Conservation (phyloP, 2,888 invertebrate genomes). For the Scelioninae gen. 1 region DNA sequence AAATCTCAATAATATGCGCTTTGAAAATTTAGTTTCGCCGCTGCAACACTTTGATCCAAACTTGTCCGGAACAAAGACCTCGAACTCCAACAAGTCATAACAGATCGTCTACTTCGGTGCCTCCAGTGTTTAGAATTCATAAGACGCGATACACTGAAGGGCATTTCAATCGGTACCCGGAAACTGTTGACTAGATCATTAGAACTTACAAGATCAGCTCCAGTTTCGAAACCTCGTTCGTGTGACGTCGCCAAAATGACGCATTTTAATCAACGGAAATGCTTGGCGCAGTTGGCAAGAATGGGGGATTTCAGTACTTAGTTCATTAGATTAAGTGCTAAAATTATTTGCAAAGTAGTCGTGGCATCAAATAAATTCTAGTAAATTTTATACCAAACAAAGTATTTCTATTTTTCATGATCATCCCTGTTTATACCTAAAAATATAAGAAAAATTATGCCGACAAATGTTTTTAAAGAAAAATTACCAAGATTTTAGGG, state of each 20-base stretch:
- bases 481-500: no score
- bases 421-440: no score
- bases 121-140: conserved; percentile 55
- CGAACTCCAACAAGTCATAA: conserved; percentile 53
- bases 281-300: not conserved
- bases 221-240: conserved; percentile 40
- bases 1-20: conserved; percentile 35
- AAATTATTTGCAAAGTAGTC: not conserved
- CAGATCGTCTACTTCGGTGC: conserved; percentile 44
- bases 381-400: no score
- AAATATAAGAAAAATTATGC: no score
- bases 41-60: conserved; percentile 46
- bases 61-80: conserved; percentile 46
- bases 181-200: conserved; percentile 57
- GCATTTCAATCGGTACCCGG: conserved; percentile 50
- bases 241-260: conserved; percentile 47
- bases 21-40: conserved; percentile 38
- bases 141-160: conserved; percentile 38
- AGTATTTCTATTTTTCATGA: no score
- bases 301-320: conserved; percentile 4
- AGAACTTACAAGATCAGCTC: conserved; percentile 55
- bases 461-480: no score
- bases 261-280: conserved; percentile 51
- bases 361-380: no score
- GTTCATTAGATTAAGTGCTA: conserved; percentile 39